Base-by-base conservation (phyloP, 2,888 invertebrate genomes). In the Drosophila kanekoi region DNA sequence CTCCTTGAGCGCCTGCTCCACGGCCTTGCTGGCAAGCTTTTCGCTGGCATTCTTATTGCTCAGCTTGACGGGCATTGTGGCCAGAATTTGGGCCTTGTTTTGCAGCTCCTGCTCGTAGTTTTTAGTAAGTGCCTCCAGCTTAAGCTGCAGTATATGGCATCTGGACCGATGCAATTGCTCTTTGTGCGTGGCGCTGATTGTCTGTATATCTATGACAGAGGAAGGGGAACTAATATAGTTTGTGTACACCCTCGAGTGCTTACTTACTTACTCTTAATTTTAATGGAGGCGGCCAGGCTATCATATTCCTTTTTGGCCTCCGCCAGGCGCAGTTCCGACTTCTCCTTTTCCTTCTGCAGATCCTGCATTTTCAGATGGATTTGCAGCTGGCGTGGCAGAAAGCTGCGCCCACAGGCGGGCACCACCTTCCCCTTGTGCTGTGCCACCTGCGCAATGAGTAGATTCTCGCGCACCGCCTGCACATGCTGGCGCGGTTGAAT, bases 401-500 rank as follows among this genome's bases (percentile, higher is more conserved):
- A 89, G 11, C 72, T 82, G 16, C 91, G 83, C n/a, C 79, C 77
- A 8, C 82, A 85, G 6, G 72, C 58, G 13, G 92, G 80, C 35
- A 91, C 72, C 37, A 91, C 72, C 59, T 90, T 91, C 16, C 76
- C 87, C 35, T 88, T 85, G 5, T 87, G 57, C 23, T 90, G 86
- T n/a, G 75, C 76, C 70, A 92, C 77, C 72, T 90, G 88, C 9
- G 86, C 80, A 28, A 92, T 87, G 4, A 93, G 72, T 32, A 92
- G 84, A 68, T 91, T 92, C 52, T 91, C 86, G 2, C 90, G 89
- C 6, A 91, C 79, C 37, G 83, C 82, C 47, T 81, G 64, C 2
- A 92, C 91, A 61, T 89, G 79, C 37, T 91, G 89, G 1, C 86
- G 88, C 0, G 93, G 89, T n/a, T 82, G 85, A 0, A 92, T 87